phyloP scores from a whole-genome alignment of 2,113 vertebrate species.

The Benitochromis conjunctus region DNA sequence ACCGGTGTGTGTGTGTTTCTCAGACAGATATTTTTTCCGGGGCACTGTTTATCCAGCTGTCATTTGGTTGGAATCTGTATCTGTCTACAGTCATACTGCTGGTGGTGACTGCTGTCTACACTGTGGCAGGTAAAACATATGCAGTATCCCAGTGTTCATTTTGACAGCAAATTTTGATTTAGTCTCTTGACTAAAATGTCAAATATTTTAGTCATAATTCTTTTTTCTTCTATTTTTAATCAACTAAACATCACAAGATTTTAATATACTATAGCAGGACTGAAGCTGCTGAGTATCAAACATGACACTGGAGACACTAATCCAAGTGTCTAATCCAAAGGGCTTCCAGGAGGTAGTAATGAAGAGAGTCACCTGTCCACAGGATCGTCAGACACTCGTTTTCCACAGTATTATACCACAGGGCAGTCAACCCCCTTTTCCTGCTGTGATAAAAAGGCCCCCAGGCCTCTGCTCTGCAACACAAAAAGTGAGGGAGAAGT shows the following conservation, averaged over 20 bases:
- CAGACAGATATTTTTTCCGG: constrained; percentile 87
- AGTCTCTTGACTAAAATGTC: not conserved
- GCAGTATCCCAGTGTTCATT: not conserved
- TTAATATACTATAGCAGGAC: not conserved
- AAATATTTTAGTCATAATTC: not conserved
- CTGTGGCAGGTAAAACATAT: constrained; percentile 79
- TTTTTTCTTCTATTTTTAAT: not conserved
- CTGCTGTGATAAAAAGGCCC: not conserved
- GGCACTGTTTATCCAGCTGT: constrained; percentile 87
- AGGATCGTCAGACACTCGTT: not conserved
- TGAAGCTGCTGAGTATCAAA: not conserved
- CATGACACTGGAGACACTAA: not conserved
- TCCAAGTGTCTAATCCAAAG: not conserved
- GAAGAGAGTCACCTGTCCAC: not conserved
- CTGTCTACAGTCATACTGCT: constrained; percentile 84
- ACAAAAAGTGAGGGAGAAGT: not conserved
- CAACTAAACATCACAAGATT: not conserved
- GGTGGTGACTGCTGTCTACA: constrained; percentile 86
- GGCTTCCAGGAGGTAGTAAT: not conserved
- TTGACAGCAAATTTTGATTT: not conserved
- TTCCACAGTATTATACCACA: not conserved
- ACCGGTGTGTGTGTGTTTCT: not conserved
- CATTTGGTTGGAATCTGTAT: constrained; percentile 90
- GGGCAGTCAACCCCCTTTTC: not conserved
- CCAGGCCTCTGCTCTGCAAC: not conserved